Evolutionary conservation across 2,888 invertebrate species (phyloP).

Genomic region (Nephrocerus scutellatus): DNA sequence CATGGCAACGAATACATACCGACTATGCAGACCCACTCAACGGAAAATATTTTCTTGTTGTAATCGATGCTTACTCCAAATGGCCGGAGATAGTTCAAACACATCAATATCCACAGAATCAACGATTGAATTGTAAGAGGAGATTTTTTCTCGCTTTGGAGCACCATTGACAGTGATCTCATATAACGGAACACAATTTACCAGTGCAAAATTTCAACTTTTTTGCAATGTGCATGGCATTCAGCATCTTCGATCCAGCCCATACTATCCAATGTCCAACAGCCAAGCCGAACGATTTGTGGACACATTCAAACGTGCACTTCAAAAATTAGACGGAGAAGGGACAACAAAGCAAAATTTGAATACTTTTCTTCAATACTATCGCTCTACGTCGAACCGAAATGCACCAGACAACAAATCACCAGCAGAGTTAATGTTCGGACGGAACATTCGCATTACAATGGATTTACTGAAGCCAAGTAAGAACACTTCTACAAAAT

Average conservation of each 20-base stretch:
- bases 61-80: constrained; percentile 43
- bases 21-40: too few species aligned
- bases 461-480: constrained; percentile 20
- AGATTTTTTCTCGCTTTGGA: constrained; percentile 23
- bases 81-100: constrained; percentile 40
- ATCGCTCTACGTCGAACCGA: constrained; percentile 22
- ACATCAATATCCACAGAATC: constrained; percentile 18
- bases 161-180: constrained; percentile 12
- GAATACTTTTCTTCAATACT: constrained; percentile 19
- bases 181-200: constrained; percentile 17
- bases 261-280: constrained; percentile 21
- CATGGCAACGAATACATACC: too few species aligned
- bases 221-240: constrained; percentile 13
- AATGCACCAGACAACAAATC: constrained; percentile 18
- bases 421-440: constrained; percentile 21
- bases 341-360: constrained; percentile 16
- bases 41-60: constrained; percentile 29
- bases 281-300: constrained; percentile 25
- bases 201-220: constrained; percentile 10
- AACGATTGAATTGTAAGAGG: constrained; percentile 18
- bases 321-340: constrained; percentile 18
- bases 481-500: too few species aligned
- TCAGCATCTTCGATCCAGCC: constrained; percentile 9
- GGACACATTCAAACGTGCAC: constrained; percentile 21
- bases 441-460: constrained; percentile 16